These are phyloP conservation scores for Ctenomys sociabilis DNA, from an alignment of 2,113 vertebrate genomes.

Conservation along the genomic window DNA sequence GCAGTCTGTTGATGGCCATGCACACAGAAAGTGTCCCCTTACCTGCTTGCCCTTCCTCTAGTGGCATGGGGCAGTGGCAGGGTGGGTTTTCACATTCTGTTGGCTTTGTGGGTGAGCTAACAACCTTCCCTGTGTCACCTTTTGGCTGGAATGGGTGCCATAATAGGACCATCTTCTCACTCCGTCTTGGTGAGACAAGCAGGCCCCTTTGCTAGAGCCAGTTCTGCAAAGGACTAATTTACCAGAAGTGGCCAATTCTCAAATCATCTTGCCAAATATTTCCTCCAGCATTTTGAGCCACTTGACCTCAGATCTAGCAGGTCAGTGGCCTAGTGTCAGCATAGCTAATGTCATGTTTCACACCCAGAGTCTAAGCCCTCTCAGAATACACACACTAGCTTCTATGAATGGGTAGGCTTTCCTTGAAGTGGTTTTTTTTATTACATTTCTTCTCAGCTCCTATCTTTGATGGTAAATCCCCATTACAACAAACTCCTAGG, in stretches of 20 bases:
- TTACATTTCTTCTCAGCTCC: not conserved
- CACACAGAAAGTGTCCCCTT: not conserved
- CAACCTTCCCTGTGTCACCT: not conserved
- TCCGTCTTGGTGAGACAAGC: not conserved
- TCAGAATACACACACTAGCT: not conserved
- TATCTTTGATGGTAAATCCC: conserved; percentile 4
- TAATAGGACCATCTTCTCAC: not conserved
- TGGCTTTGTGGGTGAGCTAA: not conserved
- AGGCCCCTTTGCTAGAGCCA: conserved; percentile 32
- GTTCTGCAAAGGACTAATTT: conserved; percentile 12
- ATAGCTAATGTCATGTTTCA: not conserved
- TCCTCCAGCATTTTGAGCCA: not conserved
- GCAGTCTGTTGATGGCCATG: not conserved
- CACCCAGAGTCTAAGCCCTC: not conserved
- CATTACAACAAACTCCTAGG: not conserved
- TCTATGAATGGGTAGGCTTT: not conserved
- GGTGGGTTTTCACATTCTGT: not conserved
- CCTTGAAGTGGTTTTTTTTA: not conserved
- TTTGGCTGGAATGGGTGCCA: not conserved
- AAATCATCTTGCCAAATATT: conserved; percentile 20
- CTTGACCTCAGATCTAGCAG: not conserved
- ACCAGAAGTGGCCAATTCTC: conserved; percentile 17
- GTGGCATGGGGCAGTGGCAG: not conserved
- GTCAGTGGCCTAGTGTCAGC: not conserved
- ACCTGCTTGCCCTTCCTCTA: not conserved